Percentiles rank a stretch among this genome's conserved stretches.
phyloP scores from a whole-genome alignment of 1,140 invertebrate species.

The Coenobita brevimanus region DNA sequence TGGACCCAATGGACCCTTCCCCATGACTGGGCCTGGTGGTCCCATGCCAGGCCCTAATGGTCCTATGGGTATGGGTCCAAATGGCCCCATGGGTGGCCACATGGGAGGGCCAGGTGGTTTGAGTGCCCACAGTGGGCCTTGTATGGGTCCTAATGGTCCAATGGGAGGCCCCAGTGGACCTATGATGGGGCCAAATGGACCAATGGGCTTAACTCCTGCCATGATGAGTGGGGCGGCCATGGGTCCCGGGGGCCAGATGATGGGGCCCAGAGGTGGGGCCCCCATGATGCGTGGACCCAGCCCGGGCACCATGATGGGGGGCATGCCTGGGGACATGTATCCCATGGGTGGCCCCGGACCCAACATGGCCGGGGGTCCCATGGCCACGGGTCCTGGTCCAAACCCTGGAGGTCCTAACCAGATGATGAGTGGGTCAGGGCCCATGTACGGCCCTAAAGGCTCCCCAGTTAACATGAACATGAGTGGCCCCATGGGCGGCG shows the following conservation, averaged over 20 bases:
- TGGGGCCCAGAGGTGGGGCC: conserved; percentile 69
- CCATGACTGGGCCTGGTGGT: conserved; percentile 70
- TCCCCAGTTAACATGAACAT: conserved; percentile 71
- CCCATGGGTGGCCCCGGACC: conserved; percentile 67
- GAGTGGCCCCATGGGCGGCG: conserved; percentile 73
- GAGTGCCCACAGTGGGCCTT: conserved; percentile 70
- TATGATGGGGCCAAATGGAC: conserved; percentile 73
- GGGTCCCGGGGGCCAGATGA: conserved; percentile 71
- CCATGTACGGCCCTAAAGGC: conserved; percentile 70
- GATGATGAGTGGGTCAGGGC: conserved; percentile 74
- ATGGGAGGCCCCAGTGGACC: conserved; percentile 72
- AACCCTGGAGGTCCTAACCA: conserved; percentile 68
- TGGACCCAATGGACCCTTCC: conserved; percentile 70
- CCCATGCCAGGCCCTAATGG: conserved; percentile 66
- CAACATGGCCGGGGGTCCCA: conserved; percentile 71
- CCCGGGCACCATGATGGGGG: conserved; percentile 71
- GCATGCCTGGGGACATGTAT: conserved; percentile 72
- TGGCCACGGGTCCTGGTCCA: conserved; percentile 63
- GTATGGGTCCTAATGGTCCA: conserved; percentile 70
- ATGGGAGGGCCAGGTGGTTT: conserved; percentile 69
- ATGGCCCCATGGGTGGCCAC: conserved; percentile 69
- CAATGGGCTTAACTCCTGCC: conserved; percentile 71
- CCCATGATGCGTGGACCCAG: conserved; percentile 71
- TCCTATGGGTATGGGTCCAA: conserved; percentile 68
- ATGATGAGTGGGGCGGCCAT: conserved; percentile 59